These are phyloP conservation scores for Lycocerus yunnanus DNA, from an alignment of 2,888 invertebrate species.

Conservation along the genomic window DNA sequence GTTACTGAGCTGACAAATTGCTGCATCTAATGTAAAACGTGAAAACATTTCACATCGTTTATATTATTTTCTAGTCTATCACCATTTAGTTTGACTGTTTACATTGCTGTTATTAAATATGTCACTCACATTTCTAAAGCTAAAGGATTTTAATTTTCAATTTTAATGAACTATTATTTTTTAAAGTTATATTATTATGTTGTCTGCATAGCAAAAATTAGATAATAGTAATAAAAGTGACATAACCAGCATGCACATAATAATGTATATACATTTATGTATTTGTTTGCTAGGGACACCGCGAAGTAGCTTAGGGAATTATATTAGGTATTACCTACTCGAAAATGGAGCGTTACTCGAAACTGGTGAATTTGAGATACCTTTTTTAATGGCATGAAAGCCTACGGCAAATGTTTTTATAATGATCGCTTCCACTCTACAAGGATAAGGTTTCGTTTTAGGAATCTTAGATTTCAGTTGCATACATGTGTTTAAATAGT, in stretches of 20 bases:
- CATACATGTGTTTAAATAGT: background rate
- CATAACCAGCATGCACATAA: background rate
- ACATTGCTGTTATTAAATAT: background rate
- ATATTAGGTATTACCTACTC: conserved; percentile 28
- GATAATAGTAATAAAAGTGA: background rate
- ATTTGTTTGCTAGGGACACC: conserved; percentile 15
- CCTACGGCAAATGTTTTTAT: conserved; percentile 30
- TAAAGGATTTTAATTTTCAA: background rate
- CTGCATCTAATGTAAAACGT: conserved; percentile 27
- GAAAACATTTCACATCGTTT: conserved; percentile 22
- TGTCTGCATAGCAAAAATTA: background rate
- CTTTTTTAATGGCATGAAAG: conserved; percentile 35
- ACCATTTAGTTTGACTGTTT: background rate
- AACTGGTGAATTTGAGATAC: conserved; percentile 36
- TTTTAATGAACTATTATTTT: background rate
- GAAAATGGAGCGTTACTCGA: conserved; percentile 34
- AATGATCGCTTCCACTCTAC: conserved; percentile 21
- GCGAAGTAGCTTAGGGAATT: conserved; percentile 34
- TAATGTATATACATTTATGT: background rate
- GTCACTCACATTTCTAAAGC: background rate
- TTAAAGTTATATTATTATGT: background rate
- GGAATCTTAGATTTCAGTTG: background rate
- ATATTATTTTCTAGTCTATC: background rate
- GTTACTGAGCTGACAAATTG: conserved; percentile 27
- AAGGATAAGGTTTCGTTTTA: background rate